Base-by-base conservation (phyloP, 1,140 invertebrate species). In the Limonius californicus region DNA sequence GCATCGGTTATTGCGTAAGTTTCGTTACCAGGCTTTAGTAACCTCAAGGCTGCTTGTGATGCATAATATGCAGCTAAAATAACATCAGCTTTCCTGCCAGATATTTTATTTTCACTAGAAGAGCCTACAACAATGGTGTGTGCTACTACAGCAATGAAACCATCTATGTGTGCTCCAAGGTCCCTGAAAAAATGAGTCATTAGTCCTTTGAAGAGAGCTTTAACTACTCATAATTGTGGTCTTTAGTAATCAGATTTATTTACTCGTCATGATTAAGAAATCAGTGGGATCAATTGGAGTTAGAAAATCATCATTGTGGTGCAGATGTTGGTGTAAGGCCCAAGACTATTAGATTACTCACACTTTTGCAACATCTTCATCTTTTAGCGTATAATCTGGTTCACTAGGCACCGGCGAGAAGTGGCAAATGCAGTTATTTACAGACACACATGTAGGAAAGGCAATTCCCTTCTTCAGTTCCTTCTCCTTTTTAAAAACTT, bases 381-480 rank as follows among this genome's bases (percentile, higher is more conserved):
- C 87, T 78, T 95, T 92, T 14, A 99, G 77, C 57, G 86, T 82
- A 64, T 92, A 87, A 79, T 97, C 94, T 45, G 89, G 81, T 80
- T 99, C 97, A 80, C 89, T 95, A 64, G 88, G 88, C 54, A 98
- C 86, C 14, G 98, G 98, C 45, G 96, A 98, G 78, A 91, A 99
- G 76, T 99, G 97, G 77, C 97, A 99, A 76, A 99, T 97, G 81
- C 95, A 98, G 79, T 99, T 99, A 79, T 99, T 99, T 8, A 99
- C 90, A 18, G 97, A 99, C 62, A 99, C 85, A 82, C 97, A 99
- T 30, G 96, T 98, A 35, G 98, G 98, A 79, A 99, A 99, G 35
- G 97, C 97, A 74, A 99, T 97, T 74, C 95, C 94, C 80, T 99
- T 99, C 75, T 96, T 97, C 66, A 98, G 82, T 67, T 98, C 94